Percentiles rank a stretch among this genome's conserved stretches.
phyloP scores from a whole-genome alignment of 2,888 invertebrate species.

The Heliconius hortense region DNA sequence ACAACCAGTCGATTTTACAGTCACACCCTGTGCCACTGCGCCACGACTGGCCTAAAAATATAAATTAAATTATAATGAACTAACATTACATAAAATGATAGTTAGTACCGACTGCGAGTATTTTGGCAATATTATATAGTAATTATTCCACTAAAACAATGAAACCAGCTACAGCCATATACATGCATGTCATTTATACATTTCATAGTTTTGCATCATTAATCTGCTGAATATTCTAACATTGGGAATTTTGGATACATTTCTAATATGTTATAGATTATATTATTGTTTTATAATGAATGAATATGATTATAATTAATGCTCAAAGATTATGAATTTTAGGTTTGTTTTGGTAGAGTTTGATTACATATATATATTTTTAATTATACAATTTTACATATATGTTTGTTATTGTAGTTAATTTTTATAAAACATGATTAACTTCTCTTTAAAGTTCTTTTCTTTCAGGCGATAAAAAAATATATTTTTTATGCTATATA shows the following conservation, averaged over 20 bases:
- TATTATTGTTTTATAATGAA: not conserved
- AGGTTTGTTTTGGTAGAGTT: not conserved
- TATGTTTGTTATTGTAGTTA: no score
- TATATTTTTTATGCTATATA: no score
- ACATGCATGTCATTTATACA: not conserved
- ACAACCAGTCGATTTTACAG: not conserved
- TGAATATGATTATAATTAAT: not conserved
- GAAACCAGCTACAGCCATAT: not conserved
- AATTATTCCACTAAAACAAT: not conserved
- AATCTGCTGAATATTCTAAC: conserved; percentile 1
- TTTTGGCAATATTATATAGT: not conserved
- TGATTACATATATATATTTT: not conserved
- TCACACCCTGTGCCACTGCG: no score
- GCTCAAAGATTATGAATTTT: not conserved
- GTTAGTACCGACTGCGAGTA: not conserved
- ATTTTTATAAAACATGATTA: no score
- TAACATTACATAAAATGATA: not conserved
- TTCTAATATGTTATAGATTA: not conserved
- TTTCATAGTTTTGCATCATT: not conserved
- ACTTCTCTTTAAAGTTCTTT: no score
- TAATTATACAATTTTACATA: no score
- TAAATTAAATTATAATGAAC: not conserved
- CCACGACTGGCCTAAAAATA: not conserved
- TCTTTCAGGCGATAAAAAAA: no score
- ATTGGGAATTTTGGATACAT: not conserved